Evolutionary conservation across 1,140 invertebrate species (phyloP).

Genomic region (Schlechtendalia chinensis): DNA sequence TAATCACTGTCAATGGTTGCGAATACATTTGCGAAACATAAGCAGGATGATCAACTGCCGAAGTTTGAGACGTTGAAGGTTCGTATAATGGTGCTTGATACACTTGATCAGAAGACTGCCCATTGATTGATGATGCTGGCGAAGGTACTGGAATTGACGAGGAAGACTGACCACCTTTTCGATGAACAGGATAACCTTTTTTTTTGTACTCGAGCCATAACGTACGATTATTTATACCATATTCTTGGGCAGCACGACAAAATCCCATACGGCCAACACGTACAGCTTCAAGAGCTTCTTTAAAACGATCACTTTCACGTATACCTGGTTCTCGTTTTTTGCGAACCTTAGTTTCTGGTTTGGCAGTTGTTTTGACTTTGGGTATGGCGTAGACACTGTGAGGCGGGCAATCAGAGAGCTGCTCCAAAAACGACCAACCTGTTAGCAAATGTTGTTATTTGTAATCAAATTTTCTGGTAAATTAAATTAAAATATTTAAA

Average conservation of each 20-base stretch:
- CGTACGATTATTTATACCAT: conserved; percentile 78
- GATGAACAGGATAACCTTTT: conserved; percentile 69
- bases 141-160: not conserved
- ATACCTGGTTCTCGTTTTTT: conserved; percentile 45
- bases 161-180: conserved; percentile 40
- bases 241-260: conserved; percentile 77
- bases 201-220: conserved; percentile 82
- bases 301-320: conserved; percentile 50
- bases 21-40: conserved; percentile 47
- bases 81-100: conserved; percentile 38
- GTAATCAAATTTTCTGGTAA: conserved; percentile 42
- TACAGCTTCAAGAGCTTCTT: conserved; percentile 71
- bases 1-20: conserved; percentile 38
- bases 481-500: conserved; percentile 31
- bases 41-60: conserved; percentile 42
- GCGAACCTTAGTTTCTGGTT: conserved; percentile 42
- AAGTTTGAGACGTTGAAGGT: conserved; percentile 42
- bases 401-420: conserved; percentile 47
- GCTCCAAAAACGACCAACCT: conserved; percentile 50
- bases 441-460: conserved; percentile 47
- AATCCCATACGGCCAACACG: conserved; percentile 79
- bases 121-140: conserved; percentile 27
- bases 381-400: conserved; percentile 49
- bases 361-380: conserved; percentile 34
- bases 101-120: conserved; percentile 17